phyloP scores from a whole-genome alignment of 2,888 invertebrate species.

The Adelphocoris suturalis region DNA sequence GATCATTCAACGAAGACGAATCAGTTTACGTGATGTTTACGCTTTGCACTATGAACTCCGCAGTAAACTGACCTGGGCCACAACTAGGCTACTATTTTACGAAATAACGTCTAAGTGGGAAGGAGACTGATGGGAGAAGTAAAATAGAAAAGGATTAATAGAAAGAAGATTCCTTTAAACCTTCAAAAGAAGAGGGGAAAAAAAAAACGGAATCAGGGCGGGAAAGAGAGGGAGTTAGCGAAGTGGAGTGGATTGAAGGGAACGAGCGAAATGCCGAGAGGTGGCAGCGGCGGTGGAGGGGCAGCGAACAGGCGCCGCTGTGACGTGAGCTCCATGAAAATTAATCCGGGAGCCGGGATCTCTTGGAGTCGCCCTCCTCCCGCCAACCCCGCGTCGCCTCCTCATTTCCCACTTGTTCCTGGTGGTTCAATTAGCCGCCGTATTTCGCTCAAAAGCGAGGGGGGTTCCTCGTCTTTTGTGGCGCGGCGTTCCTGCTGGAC shows the following conservation, averaged over 20 bases:
- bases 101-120: neutral
- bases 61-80: too few relatives aligned
- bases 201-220: slow-evolving; percentile 2
- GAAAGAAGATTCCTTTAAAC: slow-evolving; percentile 22
- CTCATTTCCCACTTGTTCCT: neutral
- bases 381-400: neutral
- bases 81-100: too few relatives aligned
- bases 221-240: slow-evolving; percentile 14
- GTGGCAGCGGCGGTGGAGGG: neutral
- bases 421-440: neutral
- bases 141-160: slow-evolving; percentile 32
- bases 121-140: neutral
- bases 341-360: slow-evolving; percentile 9
- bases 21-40: too few relatives aligned
- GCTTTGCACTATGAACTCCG: too few relatives aligned
- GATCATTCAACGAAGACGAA: too few relatives aligned
- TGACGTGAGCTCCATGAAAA: slow-evolving; percentile 45
- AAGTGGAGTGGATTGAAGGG: slow-evolving; percentile 30
- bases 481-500: too few relatives aligned
- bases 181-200: neutral
- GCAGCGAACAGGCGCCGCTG: slow-evolving; percentile 42
- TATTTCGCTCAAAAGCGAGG: neutral
- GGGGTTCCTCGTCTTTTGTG: too few relatives aligned
- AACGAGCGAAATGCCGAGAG: slow-evolving; percentile 14
- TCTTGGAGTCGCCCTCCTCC: neutral